Conservation (phyloP, 2,797 vertebrate genomes). For the Avahi laniger region DNA sequence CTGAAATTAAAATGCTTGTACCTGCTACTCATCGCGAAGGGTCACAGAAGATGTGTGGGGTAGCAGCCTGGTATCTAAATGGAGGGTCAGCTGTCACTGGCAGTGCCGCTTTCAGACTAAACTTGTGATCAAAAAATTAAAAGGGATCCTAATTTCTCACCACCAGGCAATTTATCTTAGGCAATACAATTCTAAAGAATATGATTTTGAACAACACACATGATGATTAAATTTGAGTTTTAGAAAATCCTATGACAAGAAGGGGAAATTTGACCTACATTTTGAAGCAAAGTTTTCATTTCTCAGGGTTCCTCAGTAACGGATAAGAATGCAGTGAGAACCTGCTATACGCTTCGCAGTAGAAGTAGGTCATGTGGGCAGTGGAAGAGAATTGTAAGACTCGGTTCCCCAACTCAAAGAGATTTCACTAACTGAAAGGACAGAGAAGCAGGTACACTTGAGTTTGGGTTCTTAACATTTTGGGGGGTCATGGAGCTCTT, state of each 20-base stretch:
- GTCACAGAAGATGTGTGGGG: not conserved
- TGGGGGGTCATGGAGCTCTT: not conserved
- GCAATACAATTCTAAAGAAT: not conserved
- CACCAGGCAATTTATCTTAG: not conserved
- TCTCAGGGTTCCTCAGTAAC: not conserved
- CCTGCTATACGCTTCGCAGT: not conserved
- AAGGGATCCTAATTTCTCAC: not conserved
- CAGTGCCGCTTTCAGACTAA: not conserved
- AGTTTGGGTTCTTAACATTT: not conserved
- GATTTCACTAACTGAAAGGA: not conserved
- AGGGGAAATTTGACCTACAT: not conserved
- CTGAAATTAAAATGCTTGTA: not conserved
- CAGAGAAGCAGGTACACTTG: not conserved
- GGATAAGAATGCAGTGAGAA: not conserved
- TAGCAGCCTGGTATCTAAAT: not conserved
- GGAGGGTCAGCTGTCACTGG: not conserved
- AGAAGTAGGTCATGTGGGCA: not conserved
- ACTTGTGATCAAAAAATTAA: not conserved
- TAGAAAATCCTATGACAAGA: not conserved
- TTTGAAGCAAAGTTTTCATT: not conserved
- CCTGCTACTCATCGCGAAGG: not conserved
- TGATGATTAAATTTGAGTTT: not conserved
- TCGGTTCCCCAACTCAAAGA: not conserved
- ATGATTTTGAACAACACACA: not conserved
- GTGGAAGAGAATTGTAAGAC: not conserved